Evolutionary conservation across 2,888 invertebrate species (phyloP).

Genomic region (Ochropleura plecta): DNA sequence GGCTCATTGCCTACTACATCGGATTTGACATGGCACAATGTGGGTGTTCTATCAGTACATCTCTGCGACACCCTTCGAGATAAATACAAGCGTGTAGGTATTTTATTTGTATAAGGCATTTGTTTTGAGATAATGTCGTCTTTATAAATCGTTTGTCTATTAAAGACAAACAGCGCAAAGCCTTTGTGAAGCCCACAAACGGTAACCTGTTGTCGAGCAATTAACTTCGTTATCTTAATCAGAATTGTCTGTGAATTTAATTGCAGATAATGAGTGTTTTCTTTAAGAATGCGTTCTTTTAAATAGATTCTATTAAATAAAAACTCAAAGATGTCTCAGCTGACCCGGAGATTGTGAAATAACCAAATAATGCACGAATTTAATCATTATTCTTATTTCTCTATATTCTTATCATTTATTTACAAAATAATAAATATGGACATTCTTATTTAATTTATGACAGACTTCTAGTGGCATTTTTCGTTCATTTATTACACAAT

Average conservation of each 20-base stretch:
- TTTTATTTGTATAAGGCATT: background rate
- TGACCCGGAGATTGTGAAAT: too few relatives aligned
- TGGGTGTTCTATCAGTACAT: too few relatives aligned
- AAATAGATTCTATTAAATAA: background rate
- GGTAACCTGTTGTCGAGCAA: constrained; percentile 6
- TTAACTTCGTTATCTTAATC: constrained; percentile 26
- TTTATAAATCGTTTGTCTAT: constrained; percentile 13
- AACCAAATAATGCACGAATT: too few relatives aligned
- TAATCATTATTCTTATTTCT: too few relatives aligned
- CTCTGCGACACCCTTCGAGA: background rate
- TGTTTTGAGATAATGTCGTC: background rate
- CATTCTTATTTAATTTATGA: too few relatives aligned
- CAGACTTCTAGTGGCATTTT: too few relatives aligned
- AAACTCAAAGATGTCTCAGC: background rate
- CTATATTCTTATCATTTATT: too few relatives aligned
- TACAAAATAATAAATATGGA: too few relatives aligned
- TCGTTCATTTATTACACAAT: too few relatives aligned
- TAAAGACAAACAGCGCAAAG: constrained; percentile 6
- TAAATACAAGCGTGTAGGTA: background rate
- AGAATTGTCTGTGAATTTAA: constrained; percentile 17
- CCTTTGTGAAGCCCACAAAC: constrained; percentile 14
- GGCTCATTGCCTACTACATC: too few relatives aligned
- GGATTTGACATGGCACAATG: too few relatives aligned
- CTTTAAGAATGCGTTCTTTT: background rate
- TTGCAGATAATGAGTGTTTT: constrained; percentile 27